These are phyloP conservation scores for Phallusia fumigata DNA, from an alignment of 23 tunicate genomes.

Conservation along the genomic window DNA sequence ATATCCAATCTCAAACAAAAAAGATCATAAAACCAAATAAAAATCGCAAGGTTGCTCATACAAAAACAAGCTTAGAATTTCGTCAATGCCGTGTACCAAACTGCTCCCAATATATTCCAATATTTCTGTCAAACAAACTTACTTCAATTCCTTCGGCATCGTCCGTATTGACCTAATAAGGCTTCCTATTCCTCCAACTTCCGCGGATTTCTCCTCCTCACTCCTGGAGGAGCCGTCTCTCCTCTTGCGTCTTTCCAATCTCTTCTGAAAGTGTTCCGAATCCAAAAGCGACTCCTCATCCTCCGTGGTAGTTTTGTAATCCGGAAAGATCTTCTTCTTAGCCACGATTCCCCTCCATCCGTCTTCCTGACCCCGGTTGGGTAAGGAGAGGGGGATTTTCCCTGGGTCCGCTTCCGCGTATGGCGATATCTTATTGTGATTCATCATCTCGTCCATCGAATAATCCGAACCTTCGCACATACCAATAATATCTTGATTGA, in stretches of 20 bases:
- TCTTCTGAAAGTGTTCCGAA: constrained; percentile 1
- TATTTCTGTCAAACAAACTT: background rate
- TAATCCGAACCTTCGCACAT: background rate
- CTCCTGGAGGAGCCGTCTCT: background rate
- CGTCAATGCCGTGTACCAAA: no score
- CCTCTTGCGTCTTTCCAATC: background rate
- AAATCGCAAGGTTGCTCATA: no score
- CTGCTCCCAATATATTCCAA: no score
- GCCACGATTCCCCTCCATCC: constrained; percentile 7
- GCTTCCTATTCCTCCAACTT: constrained; percentile 29
- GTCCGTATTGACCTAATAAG: constrained; percentile 37
- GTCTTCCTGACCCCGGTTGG: background rate
- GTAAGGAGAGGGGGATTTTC: background rate
- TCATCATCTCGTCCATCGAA: constrained; percentile 6
- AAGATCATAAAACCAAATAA: no score
- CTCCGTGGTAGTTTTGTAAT: background rate
- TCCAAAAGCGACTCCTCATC: constrained; percentile 13
- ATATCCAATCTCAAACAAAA: no score
- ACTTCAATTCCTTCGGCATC: constrained; percentile 74
- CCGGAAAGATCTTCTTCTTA: background rate
- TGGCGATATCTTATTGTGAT: constrained; percentile 1
- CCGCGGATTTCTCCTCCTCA: background rate
- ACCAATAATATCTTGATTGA: no score
- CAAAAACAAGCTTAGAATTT: no score
- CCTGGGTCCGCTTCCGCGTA: constrained; percentile 22